Conservation (phyloP, 2,797 vertebrate species). For the Tiaroga cobitis region DNA sequence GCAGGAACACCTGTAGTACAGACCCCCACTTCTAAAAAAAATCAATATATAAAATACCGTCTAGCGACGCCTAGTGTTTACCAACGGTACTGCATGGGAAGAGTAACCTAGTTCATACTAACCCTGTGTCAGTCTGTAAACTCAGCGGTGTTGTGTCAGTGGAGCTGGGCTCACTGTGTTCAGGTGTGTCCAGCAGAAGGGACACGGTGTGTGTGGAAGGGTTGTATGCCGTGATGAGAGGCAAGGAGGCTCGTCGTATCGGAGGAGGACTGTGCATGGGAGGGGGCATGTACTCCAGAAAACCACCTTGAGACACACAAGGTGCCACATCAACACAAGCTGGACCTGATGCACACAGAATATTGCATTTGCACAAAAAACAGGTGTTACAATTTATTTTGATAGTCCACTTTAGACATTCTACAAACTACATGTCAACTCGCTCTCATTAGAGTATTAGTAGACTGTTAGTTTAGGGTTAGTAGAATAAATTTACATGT, state of each 20-base stretch:
- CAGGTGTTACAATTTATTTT: not conserved
- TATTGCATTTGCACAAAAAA: slow-evolving; percentile 18
- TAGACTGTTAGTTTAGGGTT: not conserved
- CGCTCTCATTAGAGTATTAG: too few relatives aligned
- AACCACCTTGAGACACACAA: slow-evolving; percentile 65
- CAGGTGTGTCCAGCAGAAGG: slow-evolving; percentile 65
- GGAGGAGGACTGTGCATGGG: slow-evolving; percentile 90
- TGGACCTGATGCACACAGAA: slow-evolving; percentile 62
- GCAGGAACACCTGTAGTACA: not conserved
- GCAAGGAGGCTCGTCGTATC: slow-evolving; percentile 83
- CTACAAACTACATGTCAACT: not conserved
- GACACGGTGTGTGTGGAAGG: slow-evolving; percentile 63
- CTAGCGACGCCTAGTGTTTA: slow-evolving; percentile 36
- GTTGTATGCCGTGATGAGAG: slow-evolving; percentile 75
- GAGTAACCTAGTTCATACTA: slow-evolving; percentile 34
- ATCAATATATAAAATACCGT: not conserved
- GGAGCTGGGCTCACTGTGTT: slow-evolving; percentile 73
- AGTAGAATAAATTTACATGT: not conserved
- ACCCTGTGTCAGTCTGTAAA: slow-evolving; percentile 70
- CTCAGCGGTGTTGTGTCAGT: slow-evolving; percentile 69
- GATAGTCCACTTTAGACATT: not conserved
- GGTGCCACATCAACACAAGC: slow-evolving; percentile 28
- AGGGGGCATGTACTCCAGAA: slow-evolving; percentile 76
- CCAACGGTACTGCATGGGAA: not conserved
- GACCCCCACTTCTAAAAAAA: not conserved